Base-by-base conservation (phyloP, 2,888 invertebrate genomes). In the Polymixis flavicincta region DNA sequence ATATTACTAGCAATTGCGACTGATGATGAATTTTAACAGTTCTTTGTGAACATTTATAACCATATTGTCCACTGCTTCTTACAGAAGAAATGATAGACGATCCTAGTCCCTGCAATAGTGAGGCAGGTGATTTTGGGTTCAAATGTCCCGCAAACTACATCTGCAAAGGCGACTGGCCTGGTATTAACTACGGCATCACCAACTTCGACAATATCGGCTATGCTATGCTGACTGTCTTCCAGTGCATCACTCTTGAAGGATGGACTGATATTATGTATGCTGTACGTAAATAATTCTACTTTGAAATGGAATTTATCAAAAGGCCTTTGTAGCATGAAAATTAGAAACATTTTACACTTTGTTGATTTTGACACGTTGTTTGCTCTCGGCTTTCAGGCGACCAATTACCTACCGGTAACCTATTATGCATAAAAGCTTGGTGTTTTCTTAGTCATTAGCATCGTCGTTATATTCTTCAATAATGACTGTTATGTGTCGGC, bases 201-300 rank as follows among this genome's bases (percentile, higher is more conserved):
- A 99, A 99, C 95, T 99, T 99, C 93, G 99, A 99, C 95, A 99
- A 99, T 96, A 99, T 99, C 91, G 99, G 99, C 71, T 97, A 99
- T 80, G 98, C 99, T 81, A 99, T 99, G 99, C 97, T 99, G 88
- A 99, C 99, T 45, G 99, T 99, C 83, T 99, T 99, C 96, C 99
- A 99, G 92, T 99, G 99, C 94, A 98, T 99, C 84, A 99, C 99
- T 9, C 97, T 99, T 84, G 99, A 99, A 96, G 99, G 99, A 25
- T 99, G 99, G 99, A 99, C 99, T 71, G 99, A 99, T 93, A 99
- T 99, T 76, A 97, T 99, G 95, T 99, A 99, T 94, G 97, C 98
- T 97, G 99, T 99, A 97, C 97, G 98, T 96, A 87, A 19, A 9
- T 32, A 11, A 55, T 14, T 13, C 11, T 7, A 14, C 8, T 37